Conservation (phyloP, 1,140 invertebrate species). For the Drosophila nigrodunni region DNA sequence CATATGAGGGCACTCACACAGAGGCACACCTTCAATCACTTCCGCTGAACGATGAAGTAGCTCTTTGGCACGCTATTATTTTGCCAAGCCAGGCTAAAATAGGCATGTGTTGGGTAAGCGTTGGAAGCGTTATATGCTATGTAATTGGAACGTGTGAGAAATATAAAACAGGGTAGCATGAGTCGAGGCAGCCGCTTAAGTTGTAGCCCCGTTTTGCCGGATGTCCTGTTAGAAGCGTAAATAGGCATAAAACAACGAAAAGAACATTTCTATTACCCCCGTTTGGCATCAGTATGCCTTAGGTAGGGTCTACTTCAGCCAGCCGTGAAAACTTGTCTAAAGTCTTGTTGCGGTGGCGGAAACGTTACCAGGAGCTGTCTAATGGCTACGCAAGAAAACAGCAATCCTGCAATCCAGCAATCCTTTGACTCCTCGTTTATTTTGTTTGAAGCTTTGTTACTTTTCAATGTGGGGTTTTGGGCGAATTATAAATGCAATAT, state of each 20-base stretch:
- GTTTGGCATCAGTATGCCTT: constrained; percentile 11
- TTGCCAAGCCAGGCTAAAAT: constrained; percentile 45
- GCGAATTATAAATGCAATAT: constrained; percentile 61
- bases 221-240: constrained; percentile 81
- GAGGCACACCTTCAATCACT: constrained; percentile 82
- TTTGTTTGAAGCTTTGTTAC: background rate
- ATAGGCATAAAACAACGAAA: constrained; percentile 83
- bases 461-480: constrained; percentile 11
- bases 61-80: constrained; percentile 84
- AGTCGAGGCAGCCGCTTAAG: constrained; percentile 57
- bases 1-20: constrained; percentile 49
- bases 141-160: constrained; percentile 84
- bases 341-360: constrained; percentile 65
- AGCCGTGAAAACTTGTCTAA: constrained; percentile 79
- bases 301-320: constrained; percentile 25
- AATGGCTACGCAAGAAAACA: constrained; percentile 76
- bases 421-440: constrained; percentile 53
- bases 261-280: constrained; percentile 80
- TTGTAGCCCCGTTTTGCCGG: constrained; percentile 75
- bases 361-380: constrained; percentile 74
- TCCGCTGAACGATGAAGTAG: constrained; percentile 84
- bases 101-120: background rate
- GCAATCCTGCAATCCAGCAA: constrained; percentile 58
- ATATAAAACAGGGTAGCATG: constrained; percentile 66
- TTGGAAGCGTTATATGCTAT: constrained; percentile 39